phyloP scores from a whole-genome alignment of 2,888 invertebrate species.

The Arenicola marina region DNA sequence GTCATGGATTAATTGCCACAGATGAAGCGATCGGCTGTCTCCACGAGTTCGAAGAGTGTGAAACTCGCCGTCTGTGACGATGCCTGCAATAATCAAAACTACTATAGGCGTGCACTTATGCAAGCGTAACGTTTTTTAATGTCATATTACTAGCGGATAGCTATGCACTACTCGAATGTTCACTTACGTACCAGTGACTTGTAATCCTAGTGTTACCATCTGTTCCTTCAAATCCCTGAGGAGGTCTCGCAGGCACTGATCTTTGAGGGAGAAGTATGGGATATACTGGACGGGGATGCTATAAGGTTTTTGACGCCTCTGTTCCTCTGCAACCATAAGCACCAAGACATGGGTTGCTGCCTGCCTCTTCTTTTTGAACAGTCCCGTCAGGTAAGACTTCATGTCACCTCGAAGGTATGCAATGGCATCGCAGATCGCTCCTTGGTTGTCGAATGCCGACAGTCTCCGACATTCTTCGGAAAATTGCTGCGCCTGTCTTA shows the following conservation, averaged over 20 bases:
- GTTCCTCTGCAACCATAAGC: conserved; percentile 7
- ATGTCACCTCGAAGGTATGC: background rate
- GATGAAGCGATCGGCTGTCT: background rate
- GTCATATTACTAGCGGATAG: no score
- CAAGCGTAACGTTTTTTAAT: no score
- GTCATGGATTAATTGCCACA: conserved; percentile 6
- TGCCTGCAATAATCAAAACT: no score
- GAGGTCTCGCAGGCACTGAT: conserved; percentile 12
- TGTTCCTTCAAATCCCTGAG: background rate
- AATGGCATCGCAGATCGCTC: background rate
- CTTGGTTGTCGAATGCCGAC: background rate
- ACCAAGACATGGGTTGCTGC: conserved; percentile 7
- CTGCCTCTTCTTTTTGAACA: conserved; percentile 7
- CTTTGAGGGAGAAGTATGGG: conserved; percentile 5
- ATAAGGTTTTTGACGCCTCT: conserved; percentile 3
- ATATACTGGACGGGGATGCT: conserved; percentile 6
- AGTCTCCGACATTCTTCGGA: no score
- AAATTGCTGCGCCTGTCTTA: background rate
- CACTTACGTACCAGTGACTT: background rate
- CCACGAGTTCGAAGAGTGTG: conserved; percentile 4
- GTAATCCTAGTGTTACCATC: background rate
- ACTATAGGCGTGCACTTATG: no score
- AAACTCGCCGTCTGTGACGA: conserved; percentile 9
- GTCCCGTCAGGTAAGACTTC: background rate
- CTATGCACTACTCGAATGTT: no score